Conservation (phyloP, 1,140 invertebrate species). For the Agraylea sexmaculata region DNA sequence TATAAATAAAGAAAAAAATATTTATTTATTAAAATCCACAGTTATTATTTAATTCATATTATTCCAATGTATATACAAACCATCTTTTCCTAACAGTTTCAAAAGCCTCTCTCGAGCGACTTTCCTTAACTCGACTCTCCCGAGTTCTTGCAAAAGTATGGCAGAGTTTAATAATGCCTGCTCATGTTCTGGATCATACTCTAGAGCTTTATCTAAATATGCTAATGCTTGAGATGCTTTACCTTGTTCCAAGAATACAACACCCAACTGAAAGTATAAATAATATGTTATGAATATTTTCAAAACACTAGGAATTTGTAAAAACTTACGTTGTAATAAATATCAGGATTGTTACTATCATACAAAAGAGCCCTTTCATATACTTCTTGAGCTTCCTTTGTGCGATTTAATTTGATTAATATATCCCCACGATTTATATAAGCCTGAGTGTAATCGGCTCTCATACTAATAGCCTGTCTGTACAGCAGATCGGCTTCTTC, state of each 20-base stretch:
- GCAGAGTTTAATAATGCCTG: conserved; percentile 92
- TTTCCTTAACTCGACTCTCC: conserved; percentile 63
- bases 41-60: background rate
- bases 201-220: conserved; percentile 86
- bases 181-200: conserved; percentile 88
- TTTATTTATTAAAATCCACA: background rate
- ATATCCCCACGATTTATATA: conserved; percentile 96
- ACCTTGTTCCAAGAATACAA: conserved; percentile 86
- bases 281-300: no score
- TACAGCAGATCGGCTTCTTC: conserved; percentile 91
- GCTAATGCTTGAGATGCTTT: conserved; percentile 81
- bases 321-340: conserved; percentile 86
- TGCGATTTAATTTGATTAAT: conserved; percentile 88
- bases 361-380: conserved; percentile 88
- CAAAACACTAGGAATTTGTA: no score
- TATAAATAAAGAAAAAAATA: conserved; percentile 24
- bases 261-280: conserved; percentile 61
- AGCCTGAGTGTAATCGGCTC: conserved; percentile 92
- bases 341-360: conserved; percentile 90
- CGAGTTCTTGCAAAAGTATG: conserved; percentile 82
- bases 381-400: conserved; percentile 88
- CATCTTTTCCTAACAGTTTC: conserved; percentile 67
- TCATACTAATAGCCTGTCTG: conserved; percentile 90
- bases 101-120: conserved; percentile 67
- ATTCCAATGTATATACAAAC: conserved; percentile 21